These are phyloP conservation scores for Tromatobia lineatoria DNA, from an alignment of 2,888 invertebrate genomes.

Conservation along the genomic window DNA sequence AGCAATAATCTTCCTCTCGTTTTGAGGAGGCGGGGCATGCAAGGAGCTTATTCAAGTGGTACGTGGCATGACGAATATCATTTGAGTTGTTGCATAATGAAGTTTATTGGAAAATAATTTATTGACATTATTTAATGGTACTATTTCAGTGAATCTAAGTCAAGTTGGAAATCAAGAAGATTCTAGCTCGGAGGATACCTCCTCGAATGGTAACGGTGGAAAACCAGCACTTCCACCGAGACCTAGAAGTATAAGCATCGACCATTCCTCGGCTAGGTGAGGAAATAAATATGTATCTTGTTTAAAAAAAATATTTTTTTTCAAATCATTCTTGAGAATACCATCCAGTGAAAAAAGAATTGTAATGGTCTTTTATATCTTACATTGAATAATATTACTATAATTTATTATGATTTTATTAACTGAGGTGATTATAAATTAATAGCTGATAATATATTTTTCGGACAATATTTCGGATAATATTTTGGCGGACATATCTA, in stretches of 20 bases:
- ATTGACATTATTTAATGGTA: not conserved
- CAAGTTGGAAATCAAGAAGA: conserved; percentile 91
- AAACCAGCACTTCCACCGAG: conserved; percentile 89
- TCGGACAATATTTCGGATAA: no score
- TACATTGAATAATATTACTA: no score
- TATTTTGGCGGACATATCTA: no score
- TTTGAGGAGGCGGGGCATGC: conserved; percentile 88
- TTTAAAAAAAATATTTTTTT: no score
- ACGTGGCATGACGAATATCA: conserved; percentile 69
- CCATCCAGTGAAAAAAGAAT: no score
- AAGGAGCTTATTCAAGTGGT: conserved; percentile 90
- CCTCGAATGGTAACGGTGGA: conserved; percentile 84
- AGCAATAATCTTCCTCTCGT: conserved; percentile 83
- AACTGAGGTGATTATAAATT: no score
- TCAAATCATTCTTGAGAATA: no score
- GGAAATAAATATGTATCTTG: not conserved
- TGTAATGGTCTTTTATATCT: no score
- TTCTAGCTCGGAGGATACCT: conserved; percentile 92
- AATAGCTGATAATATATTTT: no score
- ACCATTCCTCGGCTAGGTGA: conserved; percentile 85
- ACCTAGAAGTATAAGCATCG: conserved; percentile 89
- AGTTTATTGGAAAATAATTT: conserved; percentile 80
- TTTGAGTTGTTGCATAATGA: conserved; percentile 59
- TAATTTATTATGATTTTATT: no score
- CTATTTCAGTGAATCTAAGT: conserved; percentile 88